Evolutionary conservation across 2,888 invertebrate species (phyloP).

Genomic region (Ypsolopha scabrella): DNA sequence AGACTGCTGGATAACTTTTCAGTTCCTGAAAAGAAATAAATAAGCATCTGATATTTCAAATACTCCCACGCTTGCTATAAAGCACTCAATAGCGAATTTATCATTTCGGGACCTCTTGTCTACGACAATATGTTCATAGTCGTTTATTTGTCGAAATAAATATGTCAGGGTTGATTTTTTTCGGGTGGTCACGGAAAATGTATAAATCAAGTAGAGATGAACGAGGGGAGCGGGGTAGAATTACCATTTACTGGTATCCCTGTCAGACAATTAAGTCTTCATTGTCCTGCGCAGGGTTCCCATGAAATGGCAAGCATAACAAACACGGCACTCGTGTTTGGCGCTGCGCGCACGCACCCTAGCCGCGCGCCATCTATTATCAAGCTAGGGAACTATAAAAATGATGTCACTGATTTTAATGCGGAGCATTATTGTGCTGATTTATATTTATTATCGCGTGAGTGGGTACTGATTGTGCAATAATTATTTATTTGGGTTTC

Average conservation of each 20-base stretch:
- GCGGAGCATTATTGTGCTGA: slow-evolving; percentile 41
- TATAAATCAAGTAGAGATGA: slow-evolving; percentile 45
- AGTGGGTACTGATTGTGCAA: slow-evolving; percentile 54
- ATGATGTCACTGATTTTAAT: slow-evolving; percentile 37
- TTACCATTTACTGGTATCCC: slow-evolving; percentile 54
- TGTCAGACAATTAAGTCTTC: slow-evolving; percentile 61
- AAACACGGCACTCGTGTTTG: slow-evolving; percentile 18
- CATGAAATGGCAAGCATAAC: slow-evolving; percentile 53
- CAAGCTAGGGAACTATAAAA: slow-evolving; percentile 29
- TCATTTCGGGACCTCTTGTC: slow-evolving; percentile 29
- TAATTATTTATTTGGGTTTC: slow-evolving; percentile 59
- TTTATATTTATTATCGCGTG: slow-evolving; percentile 50
- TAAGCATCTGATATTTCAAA: not conserved
- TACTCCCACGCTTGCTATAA: slow-evolving; percentile 39
- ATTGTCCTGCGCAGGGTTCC: slow-evolving; percentile 58
- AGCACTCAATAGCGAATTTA: slow-evolving; percentile 31
- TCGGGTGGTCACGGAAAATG: slow-evolving; percentile 44
- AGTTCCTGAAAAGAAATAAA: slow-evolving; percentile 28
- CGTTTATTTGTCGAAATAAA: slow-evolving; percentile 53
- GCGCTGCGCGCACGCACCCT: slow-evolving; percentile 37
- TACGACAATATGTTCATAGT: slow-evolving; percentile 52
- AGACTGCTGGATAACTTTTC: slow-evolving; percentile 53
- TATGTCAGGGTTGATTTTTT: slow-evolving; percentile 37
- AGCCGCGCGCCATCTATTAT: slow-evolving; percentile 44
- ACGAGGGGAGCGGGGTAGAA: slow-evolving; percentile 20